Evolutionary conservation across 2,797 vertebrate genomes (phyloP).

Genomic region (Lepilemur ruficaudatus): DNA sequence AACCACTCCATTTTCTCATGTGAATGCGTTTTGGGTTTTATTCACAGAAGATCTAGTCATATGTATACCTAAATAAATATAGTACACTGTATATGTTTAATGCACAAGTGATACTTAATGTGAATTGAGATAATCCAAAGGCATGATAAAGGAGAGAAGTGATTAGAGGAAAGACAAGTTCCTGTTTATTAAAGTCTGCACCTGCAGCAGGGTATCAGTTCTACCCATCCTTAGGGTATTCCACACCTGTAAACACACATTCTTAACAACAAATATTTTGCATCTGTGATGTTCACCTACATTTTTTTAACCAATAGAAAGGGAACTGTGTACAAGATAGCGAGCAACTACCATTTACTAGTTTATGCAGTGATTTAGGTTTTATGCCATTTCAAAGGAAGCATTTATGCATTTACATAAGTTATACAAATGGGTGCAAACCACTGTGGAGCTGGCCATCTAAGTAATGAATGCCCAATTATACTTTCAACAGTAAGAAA

Average conservation of each 20-base stretch:
- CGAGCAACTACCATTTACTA: slow-evolving; percentile 64
- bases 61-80: slow-evolving; percentile 68
- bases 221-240: slow-evolving; percentile 65
- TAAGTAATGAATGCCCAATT: slow-evolving; percentile 69
- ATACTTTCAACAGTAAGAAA: slow-evolving; percentile 51
- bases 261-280: slow-evolving; percentile 77
- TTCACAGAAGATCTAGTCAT: slow-evolving; percentile 65
- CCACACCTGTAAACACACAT: slow-evolving; percentile 75
- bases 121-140: slow-evolving; percentile 72
- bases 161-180: slow-evolving; percentile 79
- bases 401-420: slow-evolving; percentile 53
- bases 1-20: slow-evolving; percentile 74
- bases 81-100: slow-evolving; percentile 70
- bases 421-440: slow-evolving; percentile 53
- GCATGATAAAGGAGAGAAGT: slow-evolving; percentile 77
- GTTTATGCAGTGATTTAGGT: slow-evolving; percentile 54
- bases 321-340: slow-evolving; percentile 38
- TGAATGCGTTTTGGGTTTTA: slow-evolving; percentile 75
- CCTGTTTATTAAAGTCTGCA: slow-evolving; percentile 75
- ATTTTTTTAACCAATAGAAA: slow-evolving; percentile 61
- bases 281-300: slow-evolving; percentile 64
- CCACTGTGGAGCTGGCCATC: slow-evolving; percentile 36
- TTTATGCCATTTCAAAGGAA: slow-evolving; percentile 67
- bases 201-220: slow-evolving; percentile 74
- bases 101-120: slow-evolving; percentile 71